Conservation (phyloP, 2,113 vertebrate species). For the Laticauda laticaudata region DNA sequence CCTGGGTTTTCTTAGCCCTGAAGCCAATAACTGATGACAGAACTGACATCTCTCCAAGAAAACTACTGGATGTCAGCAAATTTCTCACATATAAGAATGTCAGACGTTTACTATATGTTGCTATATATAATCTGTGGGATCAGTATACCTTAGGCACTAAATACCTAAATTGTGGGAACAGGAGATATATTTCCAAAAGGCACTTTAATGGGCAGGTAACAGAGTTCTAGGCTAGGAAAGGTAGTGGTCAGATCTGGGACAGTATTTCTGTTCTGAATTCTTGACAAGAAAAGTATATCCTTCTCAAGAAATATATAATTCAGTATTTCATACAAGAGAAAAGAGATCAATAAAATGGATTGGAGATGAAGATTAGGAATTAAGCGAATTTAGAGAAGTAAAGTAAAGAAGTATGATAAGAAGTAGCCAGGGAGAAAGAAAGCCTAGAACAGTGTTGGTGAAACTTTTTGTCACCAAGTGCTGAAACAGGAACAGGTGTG, state of each 20-base stretch:
- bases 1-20: neutral
- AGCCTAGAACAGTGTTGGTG: too few species aligned
- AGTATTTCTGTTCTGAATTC: neutral
- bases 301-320: neutral
- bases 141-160: neutral
- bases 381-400: neutral
- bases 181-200: neutral
- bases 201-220: neutral
- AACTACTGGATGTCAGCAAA: neutral
- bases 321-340: neutral
- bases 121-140: neutral
- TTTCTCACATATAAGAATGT: neutral
- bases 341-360: neutral
- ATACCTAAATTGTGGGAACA: neutral
- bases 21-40: neutral
- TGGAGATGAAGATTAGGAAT: neutral
- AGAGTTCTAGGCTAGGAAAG: neutral
- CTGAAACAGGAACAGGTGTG: too few species aligned
- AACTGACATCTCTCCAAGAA: neutral
- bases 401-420: neutral
- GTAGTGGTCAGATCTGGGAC: rapidly evolving
- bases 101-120: neutral
- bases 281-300: neutral
- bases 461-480: too few species aligned
- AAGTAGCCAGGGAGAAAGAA: neutral